Conservation (phyloP, 2,888 invertebrate genomes). For the Habroteleia sp. region DNA sequence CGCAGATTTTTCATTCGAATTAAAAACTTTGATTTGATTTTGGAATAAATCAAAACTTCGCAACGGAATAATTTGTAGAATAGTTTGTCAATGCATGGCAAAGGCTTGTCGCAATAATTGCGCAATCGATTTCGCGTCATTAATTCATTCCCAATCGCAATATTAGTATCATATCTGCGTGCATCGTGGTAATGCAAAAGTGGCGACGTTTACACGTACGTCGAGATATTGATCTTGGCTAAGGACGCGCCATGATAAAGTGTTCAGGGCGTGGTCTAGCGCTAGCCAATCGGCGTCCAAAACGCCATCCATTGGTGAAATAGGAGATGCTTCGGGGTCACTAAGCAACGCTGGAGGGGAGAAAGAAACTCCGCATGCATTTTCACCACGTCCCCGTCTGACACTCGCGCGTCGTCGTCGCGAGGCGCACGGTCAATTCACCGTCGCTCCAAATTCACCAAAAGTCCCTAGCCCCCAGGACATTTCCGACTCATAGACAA, state of each 20-base stretch:
- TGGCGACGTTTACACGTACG: conserved; percentile 57
- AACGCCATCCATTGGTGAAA: conserved; percentile 21
- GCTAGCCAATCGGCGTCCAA: conserved; percentile 61
- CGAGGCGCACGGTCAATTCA: conserved; percentile 15
- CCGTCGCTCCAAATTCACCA: no score
- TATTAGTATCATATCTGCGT: conserved; percentile 56
- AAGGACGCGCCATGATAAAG: conserved; percentile 65
- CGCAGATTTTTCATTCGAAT: no score
- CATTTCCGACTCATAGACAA: background rate
- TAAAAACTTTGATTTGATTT: no score
- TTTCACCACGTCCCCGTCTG: conserved; percentile 16
- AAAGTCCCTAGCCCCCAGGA: no score
- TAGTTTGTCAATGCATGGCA: conserved; percentile 1
- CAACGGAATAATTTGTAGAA: no score
- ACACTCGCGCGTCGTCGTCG: conserved; percentile 43
- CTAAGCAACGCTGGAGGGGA: conserved; percentile 40
- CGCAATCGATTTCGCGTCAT: conserved; percentile 17
- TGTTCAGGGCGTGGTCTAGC: conserved; percentile 63
- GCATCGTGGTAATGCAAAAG: conserved; percentile 54
- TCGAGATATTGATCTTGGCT: conserved; percentile 67
- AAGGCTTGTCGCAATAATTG: conserved; percentile 25
- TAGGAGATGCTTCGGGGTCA: conserved; percentile 32
- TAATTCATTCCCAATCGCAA: conserved; percentile 48
- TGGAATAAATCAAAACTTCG: background rate
- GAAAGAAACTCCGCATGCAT: conserved; percentile 44